A percentile compares a stretch with the other conserved stretches of the same genome.
These are phyloP conservation scores for Notarius lentiginosus DNA, from an alignment of 2,113 vertebrate species.

Conservation along the genomic window DNA sequence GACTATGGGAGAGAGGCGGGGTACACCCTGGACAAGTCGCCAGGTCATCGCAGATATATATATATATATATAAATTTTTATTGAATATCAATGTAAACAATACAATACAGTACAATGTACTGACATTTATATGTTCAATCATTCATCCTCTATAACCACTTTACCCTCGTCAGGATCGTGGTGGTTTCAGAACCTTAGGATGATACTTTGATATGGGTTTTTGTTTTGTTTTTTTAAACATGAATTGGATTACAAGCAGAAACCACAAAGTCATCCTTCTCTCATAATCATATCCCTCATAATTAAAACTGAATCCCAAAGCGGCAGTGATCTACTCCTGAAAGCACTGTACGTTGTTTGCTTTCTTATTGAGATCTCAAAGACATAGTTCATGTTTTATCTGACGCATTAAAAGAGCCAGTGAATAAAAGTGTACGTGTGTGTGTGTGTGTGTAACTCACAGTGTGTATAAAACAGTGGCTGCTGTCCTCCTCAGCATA, in stretches of 20 bases:
- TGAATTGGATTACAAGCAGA: neutral
- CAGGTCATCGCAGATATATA: too few species aligned
- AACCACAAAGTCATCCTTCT: neutral
- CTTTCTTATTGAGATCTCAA: neutral
- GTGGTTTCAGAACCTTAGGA: neutral
- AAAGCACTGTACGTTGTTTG: neutral
- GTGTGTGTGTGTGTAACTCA: conserved; percentile 61
- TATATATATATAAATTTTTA: neutral
- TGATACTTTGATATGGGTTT: neutral
- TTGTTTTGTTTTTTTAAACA: neutral
- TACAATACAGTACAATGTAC: neutral
- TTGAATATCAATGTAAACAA: neutral
- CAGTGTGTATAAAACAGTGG: conserved; percentile 87
- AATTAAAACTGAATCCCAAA: neutral
- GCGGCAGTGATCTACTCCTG: neutral
- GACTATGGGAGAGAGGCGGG: too few species aligned
- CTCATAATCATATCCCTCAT: neutral
- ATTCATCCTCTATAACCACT: neutral
- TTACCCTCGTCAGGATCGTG: neutral
- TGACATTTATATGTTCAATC: too few species aligned
- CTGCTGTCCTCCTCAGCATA: conserved; percentile 89
- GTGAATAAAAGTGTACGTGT: neutral
- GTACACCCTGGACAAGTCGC: too few species aligned
- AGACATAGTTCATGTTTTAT: neutral
- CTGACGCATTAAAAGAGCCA: conserved; percentile 1